Base-by-base conservation (phyloP, 30 jellyfish, hydroid and myxozoan genomes). In the Haliclystus octoradiatus region DNA sequence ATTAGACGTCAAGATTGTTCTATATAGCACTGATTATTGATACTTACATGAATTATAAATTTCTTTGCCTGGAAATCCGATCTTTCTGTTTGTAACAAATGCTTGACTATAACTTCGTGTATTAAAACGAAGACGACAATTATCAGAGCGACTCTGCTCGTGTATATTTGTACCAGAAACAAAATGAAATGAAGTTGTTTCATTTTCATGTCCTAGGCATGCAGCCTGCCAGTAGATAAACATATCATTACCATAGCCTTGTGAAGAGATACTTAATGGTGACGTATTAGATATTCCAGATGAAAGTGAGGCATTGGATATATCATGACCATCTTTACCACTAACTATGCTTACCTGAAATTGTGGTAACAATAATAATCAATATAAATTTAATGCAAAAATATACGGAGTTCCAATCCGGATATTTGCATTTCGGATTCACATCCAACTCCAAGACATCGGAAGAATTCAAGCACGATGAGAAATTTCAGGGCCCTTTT, bases 231-330 rank as follows among this genome's bases (percentile, higher is more conserved):
- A 90, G 83, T 81, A 82, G 30, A 90, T 76, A 66, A 76, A 82
- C 65, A 90, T 61, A 64, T 90, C 98, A 66, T 90, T 90, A 28
- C 98, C 98, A 32, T 35, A 33, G 35, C 98, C 98, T 60, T 90
- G 85, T 88, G 81, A 73, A 77, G 95, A 81, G 47, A 90, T 85
- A 19, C 87, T 31, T 32, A 90, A 73, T 24, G 95, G 95, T 2
- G 98, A 90, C 15, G 95, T 69, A 65, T 81, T 77, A 1, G 95
- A 84, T 1, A 84, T 80, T 31, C 94, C 91, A 12, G 95, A 90
- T 26, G 98, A 40, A 9, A 40, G 19, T 40, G 57, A 40, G 19
- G 19, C 57, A 40, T 40, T 40, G 14, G 57, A 40, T 9, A 40
- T 40, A 19, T 40, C 57, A 19, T 19, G 14, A 19, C 57, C 57